Conservation (phyloP, 1,140 invertebrate genomes). For the Lepidurus couesii region DNA sequence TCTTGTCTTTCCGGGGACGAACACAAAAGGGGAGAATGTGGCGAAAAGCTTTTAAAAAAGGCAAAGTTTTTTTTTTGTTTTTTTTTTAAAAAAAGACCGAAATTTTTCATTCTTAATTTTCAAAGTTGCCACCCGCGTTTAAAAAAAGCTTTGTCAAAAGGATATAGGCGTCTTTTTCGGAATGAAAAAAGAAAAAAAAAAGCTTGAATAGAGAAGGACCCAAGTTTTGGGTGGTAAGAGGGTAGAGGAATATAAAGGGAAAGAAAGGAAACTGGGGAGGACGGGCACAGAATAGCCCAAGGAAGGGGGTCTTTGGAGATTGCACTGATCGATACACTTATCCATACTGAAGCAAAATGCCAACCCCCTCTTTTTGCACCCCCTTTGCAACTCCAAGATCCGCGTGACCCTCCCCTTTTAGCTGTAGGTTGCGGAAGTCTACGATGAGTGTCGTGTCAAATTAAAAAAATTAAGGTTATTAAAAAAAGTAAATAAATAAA, state of each 20-base stretch:
- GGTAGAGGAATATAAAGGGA: background rate
- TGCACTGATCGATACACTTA: conserved; percentile 22
- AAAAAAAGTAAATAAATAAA: no score
- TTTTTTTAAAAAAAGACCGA: no score
- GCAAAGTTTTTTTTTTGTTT: no score
- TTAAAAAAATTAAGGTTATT: no score
- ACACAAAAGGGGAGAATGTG: no score
- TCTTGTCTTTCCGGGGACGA: no score
- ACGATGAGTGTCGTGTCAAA: no score
- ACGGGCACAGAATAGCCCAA: background rate
- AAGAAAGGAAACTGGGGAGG: background rate
- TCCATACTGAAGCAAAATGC: background rate
- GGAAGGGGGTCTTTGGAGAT: background rate
- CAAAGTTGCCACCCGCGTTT: background rate
- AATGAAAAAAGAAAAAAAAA: background rate
- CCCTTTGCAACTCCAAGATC: background rate
- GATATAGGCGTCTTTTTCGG: background rate
- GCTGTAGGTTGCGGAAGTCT: background rate
- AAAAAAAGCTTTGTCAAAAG: background rate
- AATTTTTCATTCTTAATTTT: no score
- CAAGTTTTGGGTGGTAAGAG: background rate
- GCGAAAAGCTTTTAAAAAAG: no score
- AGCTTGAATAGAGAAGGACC: background rate
- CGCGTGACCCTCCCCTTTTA: background rate
- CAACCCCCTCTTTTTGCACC: background rate